Conservation (phyloP, 2,113 vertebrate genomes). For the Phyllostomus discolor region DNA sequence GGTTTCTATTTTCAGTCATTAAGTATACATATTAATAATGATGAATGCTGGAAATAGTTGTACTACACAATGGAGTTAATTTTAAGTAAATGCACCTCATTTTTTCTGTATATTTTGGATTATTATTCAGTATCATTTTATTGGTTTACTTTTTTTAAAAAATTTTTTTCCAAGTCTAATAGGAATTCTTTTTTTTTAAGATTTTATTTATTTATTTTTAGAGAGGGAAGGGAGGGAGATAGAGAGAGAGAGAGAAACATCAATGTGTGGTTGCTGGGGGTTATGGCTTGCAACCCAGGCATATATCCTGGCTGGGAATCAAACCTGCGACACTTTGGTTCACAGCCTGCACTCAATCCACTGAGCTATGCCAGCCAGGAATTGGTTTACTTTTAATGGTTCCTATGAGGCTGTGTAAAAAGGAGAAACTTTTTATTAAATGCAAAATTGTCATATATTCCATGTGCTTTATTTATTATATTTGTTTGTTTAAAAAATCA, state of each 20-base stretch:
- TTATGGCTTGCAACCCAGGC: no score
- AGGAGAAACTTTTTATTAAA: not conserved
- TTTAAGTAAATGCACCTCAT: slow-evolving; percentile 58
- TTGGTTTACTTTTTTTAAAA: slow-evolving; percentile 35
- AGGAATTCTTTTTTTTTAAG: no score
- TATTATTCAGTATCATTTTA: slow-evolving; percentile 23
- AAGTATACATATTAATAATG: slow-evolving; percentile 18
- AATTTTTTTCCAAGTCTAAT: no score
- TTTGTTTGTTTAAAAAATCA: not conserved
- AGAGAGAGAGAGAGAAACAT: no score
- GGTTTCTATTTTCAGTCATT: slow-evolving; percentile 44
- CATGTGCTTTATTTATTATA: not conserved
- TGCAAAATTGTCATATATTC: not conserved
- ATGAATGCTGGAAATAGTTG: slow-evolving; percentile 46
- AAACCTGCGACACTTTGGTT: no score
- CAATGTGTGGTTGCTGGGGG: no score
- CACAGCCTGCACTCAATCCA: no score
- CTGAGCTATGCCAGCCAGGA: no score
- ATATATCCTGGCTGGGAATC: no score
- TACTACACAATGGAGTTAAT: slow-evolving; percentile 2
- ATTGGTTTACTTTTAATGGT: slow-evolving; percentile 38
- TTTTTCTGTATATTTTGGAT: slow-evolving; percentile 39
- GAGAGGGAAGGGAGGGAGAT: no score
- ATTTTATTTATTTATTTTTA: no score
- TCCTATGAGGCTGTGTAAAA: slow-evolving; percentile 45